A percentile compares a stretch with the other conserved stretches of the same genome.
Conservation (phyloP, 2,797 vertebrate species). For the Cottoperca gobio region DNA sequence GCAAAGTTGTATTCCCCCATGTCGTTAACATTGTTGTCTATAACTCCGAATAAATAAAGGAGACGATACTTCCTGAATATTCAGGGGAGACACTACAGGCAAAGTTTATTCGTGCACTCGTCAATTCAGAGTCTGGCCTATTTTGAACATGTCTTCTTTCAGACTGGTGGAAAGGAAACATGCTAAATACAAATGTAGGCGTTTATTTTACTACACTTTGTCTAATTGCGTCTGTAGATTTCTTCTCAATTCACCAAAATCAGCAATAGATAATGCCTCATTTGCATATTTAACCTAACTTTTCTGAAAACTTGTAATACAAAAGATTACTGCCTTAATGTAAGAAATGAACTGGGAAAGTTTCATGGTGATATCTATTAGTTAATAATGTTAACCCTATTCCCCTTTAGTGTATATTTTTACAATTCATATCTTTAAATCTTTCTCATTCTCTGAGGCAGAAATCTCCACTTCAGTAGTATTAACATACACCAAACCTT, state of each 20-base stretch:
- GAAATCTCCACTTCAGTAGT: no score
- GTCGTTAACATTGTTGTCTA: neutral
- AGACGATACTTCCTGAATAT: slow-evolving; percentile 11
- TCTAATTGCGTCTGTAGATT: neutral
- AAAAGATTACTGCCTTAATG: no score
- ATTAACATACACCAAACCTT: no score
- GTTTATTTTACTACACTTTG: no score
- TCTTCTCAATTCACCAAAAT: no score
- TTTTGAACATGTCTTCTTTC: neutral
- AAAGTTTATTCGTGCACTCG: neutral
- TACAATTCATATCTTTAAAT: no score
- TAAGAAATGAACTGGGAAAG: no score
- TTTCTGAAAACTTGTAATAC: neutral
- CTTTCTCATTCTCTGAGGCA: neutral
- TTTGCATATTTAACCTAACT: neutral
- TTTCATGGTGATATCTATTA: no score
- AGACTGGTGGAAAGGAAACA: no score
- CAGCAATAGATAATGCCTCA: neutral
- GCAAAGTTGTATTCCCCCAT: slow-evolving; percentile 30
- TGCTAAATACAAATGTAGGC: no score
- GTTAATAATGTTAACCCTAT: no score
- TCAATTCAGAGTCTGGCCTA: neutral
- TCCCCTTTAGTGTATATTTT: no score
- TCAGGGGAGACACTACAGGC: neutral
- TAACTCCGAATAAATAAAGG: neutral